Evolutionary conservation across 1,140 invertebrate species (phyloP).

Genomic region (Pygmarrhopalites habei): DNA sequence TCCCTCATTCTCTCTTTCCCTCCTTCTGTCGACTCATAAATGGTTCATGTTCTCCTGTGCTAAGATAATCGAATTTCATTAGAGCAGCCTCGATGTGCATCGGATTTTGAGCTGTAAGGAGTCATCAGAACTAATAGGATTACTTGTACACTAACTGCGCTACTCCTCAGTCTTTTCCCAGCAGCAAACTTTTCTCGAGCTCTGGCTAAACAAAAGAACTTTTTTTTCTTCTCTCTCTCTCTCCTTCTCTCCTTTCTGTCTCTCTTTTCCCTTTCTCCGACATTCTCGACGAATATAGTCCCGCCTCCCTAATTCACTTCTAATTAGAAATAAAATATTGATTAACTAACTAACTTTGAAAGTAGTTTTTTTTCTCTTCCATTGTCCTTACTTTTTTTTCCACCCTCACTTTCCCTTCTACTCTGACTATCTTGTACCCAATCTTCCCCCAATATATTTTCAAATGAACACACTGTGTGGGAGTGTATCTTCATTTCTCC

Average conservation of each 20-base stretch:
- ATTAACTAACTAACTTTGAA: no score
- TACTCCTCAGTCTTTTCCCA: background rate
- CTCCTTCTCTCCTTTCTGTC: no score
- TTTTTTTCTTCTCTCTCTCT: background rate
- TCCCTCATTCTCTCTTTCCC: background rate
- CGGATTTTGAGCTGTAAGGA: conserved; percentile 36
- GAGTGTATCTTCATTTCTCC: no score
- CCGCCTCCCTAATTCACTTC: background rate
- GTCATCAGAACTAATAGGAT: conserved; percentile 38
- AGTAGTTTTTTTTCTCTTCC: background rate
- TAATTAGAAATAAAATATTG: background rate
- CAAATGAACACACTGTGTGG: no score
- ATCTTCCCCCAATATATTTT: no score
- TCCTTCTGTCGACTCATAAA: conserved; percentile 26
- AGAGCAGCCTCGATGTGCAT: conserved; percentile 33
- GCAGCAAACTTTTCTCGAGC: background rate
- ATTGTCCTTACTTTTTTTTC: background rate
- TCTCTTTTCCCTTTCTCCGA: no score
- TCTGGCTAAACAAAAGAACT: background rate
- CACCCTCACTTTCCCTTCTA: background rate
- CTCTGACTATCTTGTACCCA: background rate
- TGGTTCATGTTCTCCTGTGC: conserved; percentile 31
- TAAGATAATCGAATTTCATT: conserved; percentile 39
- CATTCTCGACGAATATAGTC: no score
- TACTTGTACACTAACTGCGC: conserved; percentile 38